phyloP scores from a whole-genome alignment of 2,888 invertebrate species.

The Cartodere bifasciata region DNA sequence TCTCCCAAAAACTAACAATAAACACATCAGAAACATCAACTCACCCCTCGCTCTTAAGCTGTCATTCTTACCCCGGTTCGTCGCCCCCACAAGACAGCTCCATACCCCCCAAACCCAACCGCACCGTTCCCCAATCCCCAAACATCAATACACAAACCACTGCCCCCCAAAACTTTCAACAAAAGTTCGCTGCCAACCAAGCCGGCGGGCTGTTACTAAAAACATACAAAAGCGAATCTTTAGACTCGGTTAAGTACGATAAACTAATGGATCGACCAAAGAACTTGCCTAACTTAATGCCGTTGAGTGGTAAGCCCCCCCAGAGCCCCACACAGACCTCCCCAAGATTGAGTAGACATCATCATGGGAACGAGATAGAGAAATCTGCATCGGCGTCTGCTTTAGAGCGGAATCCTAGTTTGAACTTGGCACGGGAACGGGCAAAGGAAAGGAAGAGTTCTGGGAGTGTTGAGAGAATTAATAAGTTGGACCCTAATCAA shows the following conservation, averaged over 20 bases:
- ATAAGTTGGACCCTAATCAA: constrained; percentile 21
- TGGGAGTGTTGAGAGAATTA: constrained; percentile 23
- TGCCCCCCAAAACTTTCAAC: too few relatives aligned
- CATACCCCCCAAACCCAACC: constrained; percentile 25
- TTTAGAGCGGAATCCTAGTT: constrained; percentile 22
- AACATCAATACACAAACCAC: constrained; percentile 21
- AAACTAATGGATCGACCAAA: constrained; percentile 18
- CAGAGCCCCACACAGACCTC: constrained; percentile 51
- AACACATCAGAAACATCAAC: constrained; percentile 3
- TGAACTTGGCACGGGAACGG: constrained; percentile 20
- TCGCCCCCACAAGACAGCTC: constrained; percentile 29
- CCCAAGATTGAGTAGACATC: constrained; percentile 35
- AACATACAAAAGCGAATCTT: constrained; percentile 17
- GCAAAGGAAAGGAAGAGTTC: constrained; percentile 24
- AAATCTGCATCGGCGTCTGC: constrained; percentile 31
- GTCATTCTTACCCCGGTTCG: constrained; percentile 39
- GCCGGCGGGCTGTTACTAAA: constrained; percentile 9
- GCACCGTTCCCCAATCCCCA: constrained; percentile 39
- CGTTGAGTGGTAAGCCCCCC: constrained; percentile 44
- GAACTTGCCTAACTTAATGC: constrained; percentile 24
- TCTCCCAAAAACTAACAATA: constrained; percentile 7
- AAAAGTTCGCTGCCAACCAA: constrained; percentile 1
- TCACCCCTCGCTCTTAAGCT: constrained; percentile 36
- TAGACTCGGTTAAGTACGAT: constrained; percentile 17
- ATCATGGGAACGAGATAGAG: constrained; percentile 28